Percentiles rank a stretch among this genome's conserved stretches.
Conservation (phyloP, 2,888 invertebrate species). For the Agrenia bidenticulata region DNA sequence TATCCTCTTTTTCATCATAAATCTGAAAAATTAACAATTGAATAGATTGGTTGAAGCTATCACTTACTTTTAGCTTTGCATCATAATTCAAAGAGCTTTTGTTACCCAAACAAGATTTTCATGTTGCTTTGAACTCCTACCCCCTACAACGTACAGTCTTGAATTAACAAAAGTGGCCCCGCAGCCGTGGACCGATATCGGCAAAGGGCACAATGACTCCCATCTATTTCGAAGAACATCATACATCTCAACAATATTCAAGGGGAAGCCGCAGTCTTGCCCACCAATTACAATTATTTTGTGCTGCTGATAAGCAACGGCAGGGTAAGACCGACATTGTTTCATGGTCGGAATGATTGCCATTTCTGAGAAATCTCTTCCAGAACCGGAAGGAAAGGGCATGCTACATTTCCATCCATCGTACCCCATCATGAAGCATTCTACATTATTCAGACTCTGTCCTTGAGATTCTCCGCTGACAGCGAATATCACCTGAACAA, state of each 20-base stretch:
- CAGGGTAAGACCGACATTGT: conserved; percentile 54
- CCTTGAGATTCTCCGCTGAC: conserved; percentile 55
- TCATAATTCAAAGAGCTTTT: not conserved
- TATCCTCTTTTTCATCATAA: conserved; percentile 53
- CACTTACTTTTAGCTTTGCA: not conserved
- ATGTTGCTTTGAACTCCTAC: conserved; percentile 51
- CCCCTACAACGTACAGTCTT: conserved; percentile 54
- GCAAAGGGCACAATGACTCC: conserved; percentile 53
- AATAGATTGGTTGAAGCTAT: conserved; percentile 4
- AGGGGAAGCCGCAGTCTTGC: conserved; percentile 52
- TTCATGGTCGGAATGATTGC: conserved; percentile 54
- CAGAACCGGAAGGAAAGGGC: conserved; percentile 50
- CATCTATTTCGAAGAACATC: conserved; percentile 54
- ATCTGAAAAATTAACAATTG: conserved; percentile 43
- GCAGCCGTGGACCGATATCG: conserved; percentile 53
- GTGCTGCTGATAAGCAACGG: conserved; percentile 54
- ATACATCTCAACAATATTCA: conserved; percentile 54
- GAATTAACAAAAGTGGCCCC: conserved; percentile 54
- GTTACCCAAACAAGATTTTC: conserved; percentile 54
- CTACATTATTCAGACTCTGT: conserved; percentile 54
- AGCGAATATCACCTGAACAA: conserved; percentile 54
- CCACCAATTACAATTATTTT: conserved; percentile 54
- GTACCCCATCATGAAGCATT: conserved; percentile 55
- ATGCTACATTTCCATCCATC: conserved; percentile 55
- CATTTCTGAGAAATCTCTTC: conserved; percentile 46